Conservation (phyloP, 2,888 invertebrate species). For the Leucoma salicis region DNA sequence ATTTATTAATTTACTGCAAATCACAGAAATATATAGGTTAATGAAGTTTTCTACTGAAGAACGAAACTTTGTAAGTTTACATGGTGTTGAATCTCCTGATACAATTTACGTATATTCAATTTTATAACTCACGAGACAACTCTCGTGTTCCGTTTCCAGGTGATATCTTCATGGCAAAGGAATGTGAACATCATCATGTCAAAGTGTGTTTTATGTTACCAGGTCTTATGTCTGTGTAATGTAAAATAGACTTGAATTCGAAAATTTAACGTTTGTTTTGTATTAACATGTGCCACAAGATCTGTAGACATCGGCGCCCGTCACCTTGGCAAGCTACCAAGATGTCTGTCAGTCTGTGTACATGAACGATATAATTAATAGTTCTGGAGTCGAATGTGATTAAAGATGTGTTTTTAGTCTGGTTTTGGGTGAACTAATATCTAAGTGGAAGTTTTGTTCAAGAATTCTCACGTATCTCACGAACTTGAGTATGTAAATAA, state of each 20-base stretch:
- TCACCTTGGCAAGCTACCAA: slow-evolving; percentile 56
- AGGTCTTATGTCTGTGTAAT: background rate
- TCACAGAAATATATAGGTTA: too few relatives aligned
- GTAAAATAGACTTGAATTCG: slow-evolving; percentile 8
- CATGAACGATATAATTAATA: slow-evolving; percentile 42
- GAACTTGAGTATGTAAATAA: too few relatives aligned
- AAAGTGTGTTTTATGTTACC: background rate
- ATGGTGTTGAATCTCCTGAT: too few relatives aligned
- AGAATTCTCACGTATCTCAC: too few relatives aligned
- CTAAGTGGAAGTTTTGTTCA: too few relatives aligned
- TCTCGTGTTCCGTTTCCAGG: slow-evolving; percentile 11
- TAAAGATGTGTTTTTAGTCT: too few relatives aligned
- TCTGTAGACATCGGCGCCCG: slow-evolving; percentile 40
- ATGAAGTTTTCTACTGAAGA: too few relatives aligned
- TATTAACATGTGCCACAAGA: slow-evolving; percentile 23
- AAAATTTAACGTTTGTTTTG: slow-evolving; percentile 17
- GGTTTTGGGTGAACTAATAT: too few relatives aligned
- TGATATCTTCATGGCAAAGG: background rate
- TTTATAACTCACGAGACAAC: slow-evolving; percentile 9
- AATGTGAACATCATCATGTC: slow-evolving; percentile 2
- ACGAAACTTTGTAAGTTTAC: too few relatives aligned
- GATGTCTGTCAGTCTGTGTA: slow-evolving; percentile 38
- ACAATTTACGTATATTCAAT: too few relatives aligned
- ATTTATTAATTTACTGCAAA: too few relatives aligned
- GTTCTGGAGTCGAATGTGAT: slow-evolving; percentile 36